Conservation (phyloP, 2,888 invertebrate species). For the Lepidochitona cinerea region DNA sequence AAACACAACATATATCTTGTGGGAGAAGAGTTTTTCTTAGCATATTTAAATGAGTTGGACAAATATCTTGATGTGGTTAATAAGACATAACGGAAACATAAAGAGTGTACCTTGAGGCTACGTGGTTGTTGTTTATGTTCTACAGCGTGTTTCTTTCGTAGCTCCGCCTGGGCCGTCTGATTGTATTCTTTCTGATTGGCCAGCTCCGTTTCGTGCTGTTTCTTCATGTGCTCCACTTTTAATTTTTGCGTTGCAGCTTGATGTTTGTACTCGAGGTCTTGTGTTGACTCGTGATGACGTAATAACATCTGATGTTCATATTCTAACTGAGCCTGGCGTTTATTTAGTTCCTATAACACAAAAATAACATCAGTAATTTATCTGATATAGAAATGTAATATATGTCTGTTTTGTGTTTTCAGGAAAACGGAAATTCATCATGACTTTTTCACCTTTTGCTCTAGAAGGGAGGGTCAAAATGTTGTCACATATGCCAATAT, state of each 20-base stretch:
- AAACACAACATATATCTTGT: no score
- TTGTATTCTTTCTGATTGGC: constrained; percentile 92
- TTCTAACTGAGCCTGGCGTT: constrained; percentile 94
- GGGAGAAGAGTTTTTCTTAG: no score
- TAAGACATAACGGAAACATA: no score
- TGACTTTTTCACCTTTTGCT: no score
- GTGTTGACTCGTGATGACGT: constrained; percentile 96
- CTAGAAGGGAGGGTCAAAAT: no score
- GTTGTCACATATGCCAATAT: no score
- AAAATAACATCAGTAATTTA: no score
- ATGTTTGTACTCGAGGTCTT: constrained; percentile 95
- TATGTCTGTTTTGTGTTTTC: no score
- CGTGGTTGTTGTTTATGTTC: constrained; percentile 99
- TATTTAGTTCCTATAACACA: constrained; percentile 92
- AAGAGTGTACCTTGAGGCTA: constrained; percentile 96
- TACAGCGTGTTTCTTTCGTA: constrained; percentile 95
- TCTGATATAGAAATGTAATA: no score
- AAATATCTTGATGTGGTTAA: no score
- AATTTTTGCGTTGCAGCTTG: constrained; percentile 92
- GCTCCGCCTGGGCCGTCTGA: constrained; percentile 92
- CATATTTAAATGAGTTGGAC: no score
- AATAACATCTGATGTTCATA: constrained; percentile 94
- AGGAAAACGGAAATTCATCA: no score
- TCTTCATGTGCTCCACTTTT: constrained; percentile 79
- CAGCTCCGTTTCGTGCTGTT: constrained; percentile 95